Base-by-base conservation (phyloP, 2,888 invertebrate species). In the Ecliptopera silaceata region DNA sequence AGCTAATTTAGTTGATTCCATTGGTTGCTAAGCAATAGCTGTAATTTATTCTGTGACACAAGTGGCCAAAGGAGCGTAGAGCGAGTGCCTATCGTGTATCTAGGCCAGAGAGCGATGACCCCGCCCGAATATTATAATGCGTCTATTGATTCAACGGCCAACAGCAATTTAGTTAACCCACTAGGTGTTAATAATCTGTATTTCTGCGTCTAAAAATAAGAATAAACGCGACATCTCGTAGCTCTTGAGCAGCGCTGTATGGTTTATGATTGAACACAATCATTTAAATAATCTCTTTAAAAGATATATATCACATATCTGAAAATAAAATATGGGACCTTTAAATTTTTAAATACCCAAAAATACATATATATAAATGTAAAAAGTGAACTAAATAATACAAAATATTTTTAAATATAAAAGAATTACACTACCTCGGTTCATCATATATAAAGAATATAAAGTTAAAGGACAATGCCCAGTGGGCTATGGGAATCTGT, bases 101-200 rank as follows among this genome's bases (percentile, higher is more conserved):
- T 56, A 56, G 56, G 49, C 34, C 56, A 50, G 41, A 50, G 56
- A 18, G 45, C 45, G 18, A 45, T 39, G 50, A 50, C 45, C 45
- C 48, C 22, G 32, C 11, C 20, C 18, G n/a, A 44, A 39, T 41
- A 56, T 17, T 45, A 39, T 29, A 41, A 49, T 39, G 29, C 31
- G n/a, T 41, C 34, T 45, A 50, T 56, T 44, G 45, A 56, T 45
- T 45, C 34, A 18, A 39, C 36, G 31, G 13, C 31, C 18, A 20
- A 29, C 44, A 36, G 12, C n/a, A 15, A 15, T 49, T 41, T 32
- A 29, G 41, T 31, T 49, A 43, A 51, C 43, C 13, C 51, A 26
- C 29, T 8, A 38, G 17, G 4, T 38, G 5, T 47, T 11, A 36
- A 47, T 46, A 26, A 42, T 15, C 12, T 5, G 12, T 10, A 46